Conservation (phyloP, 2,797 vertebrate species). For the Rhyacichthys aspro region DNA sequence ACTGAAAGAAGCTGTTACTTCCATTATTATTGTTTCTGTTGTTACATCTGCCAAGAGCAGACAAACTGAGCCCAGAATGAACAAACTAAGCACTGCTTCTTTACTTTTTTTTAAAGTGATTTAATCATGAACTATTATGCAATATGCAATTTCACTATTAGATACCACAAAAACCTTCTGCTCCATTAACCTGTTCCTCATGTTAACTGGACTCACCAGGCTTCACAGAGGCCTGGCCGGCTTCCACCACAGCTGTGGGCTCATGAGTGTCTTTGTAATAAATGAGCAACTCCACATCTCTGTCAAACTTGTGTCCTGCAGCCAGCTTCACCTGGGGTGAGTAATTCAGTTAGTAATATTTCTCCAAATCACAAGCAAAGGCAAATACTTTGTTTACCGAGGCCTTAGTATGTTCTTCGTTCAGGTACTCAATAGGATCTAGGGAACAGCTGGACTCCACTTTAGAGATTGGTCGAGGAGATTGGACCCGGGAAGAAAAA, state of each 20-base stretch:
- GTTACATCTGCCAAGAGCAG: too few relatives aligned
- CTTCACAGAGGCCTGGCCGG: constrained; percentile 58
- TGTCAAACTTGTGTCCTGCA: constrained; percentile 83
- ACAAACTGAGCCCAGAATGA: too few relatives aligned
- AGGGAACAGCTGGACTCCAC: constrained; percentile 82
- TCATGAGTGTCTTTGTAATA: constrained; percentile 82
- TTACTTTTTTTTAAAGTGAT: too few relatives aligned
- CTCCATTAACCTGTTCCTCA: background rate
- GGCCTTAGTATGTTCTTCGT: constrained; percentile 75
- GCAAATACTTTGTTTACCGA: constrained; percentile 65
- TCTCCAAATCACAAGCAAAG: too few relatives aligned
- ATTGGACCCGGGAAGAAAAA: constrained; percentile 72
- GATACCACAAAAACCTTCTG: background rate
- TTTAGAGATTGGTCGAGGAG: constrained; percentile 76
- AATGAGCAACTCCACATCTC: constrained; percentile 83
- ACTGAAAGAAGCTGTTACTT: too few relatives aligned
- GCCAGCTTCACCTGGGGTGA: constrained; percentile 77
- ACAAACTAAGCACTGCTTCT: too few relatives aligned
- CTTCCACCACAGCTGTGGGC: constrained; percentile 83
- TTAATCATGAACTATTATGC: too few relatives aligned
- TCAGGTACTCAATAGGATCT: constrained; percentile 75
- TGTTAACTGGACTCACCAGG: constrained; percentile 66
- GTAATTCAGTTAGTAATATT: too few relatives aligned
- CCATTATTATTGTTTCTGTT: too few relatives aligned
- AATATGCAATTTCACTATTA: too few relatives aligned